Base-by-base conservation (phyloP, 2,797 vertebrate genomes). In the Moxostoma hubbsi region DNA sequence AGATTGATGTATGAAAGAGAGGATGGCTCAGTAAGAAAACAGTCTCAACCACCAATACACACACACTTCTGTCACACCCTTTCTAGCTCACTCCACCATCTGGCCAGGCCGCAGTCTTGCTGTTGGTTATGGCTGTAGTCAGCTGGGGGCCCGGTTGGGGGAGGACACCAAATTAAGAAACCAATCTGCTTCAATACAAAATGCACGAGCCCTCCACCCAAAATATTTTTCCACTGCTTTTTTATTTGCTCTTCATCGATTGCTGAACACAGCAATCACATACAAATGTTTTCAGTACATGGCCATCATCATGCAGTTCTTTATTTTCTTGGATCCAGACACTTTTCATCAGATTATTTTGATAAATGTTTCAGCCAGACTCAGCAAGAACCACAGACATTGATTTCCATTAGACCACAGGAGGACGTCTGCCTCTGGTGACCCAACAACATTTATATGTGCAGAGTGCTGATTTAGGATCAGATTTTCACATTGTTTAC, bases 161-260 rank as follows among this genome's bases (percentile, higher is more conserved):
- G 55, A 70, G 15, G 65, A 79, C 53, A 59, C 47, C 69, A 47
- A 81, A 84, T 84, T 85, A 77, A 72, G 73, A 73, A 79, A 51
- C 24, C 63, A 81, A 73, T 83, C 81, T 85, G 78, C 74, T 66
- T 80, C 80, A 78, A 84, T 86, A 58, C 75, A 84, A 83, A 73
- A 88, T 85, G 71, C 53, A 84, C 80, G 64, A 75, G 9, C 43
- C 71, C 36, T 49, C 50, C 59, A 51, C 51, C 76, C 18, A 12
- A 66, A 43, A 57, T 11, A 55, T 47, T 69, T 24, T 62, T 47
- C 15, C 46, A 79, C n/a, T n/a, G 54, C 7, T 8, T 75, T 75
- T 65, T 50, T 36, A 49, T 65, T 59, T 58, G 8, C 9, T 58
- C 12, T 57, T 4, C 7, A 7, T 64, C 9, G 9, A 64, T 54